phyloP scores from a whole-genome alignment of 2,113 vertebrate genomes.

The Ophiodon elongatus region DNA sequence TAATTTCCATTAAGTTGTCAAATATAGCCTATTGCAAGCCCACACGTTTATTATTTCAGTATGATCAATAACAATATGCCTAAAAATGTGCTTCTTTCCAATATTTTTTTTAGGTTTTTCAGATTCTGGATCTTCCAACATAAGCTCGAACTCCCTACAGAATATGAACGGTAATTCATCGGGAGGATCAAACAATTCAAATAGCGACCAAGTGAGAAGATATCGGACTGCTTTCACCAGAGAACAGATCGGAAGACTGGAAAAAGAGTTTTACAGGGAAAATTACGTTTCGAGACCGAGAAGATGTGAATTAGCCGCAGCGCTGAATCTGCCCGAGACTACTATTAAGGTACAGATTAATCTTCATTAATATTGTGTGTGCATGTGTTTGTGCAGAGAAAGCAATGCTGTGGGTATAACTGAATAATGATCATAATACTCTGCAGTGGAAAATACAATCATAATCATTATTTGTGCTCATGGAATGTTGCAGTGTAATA shows the following conservation, averaged over 20 bases:
- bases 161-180: slow-evolving; percentile 88
- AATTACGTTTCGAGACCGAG: slow-evolving; percentile 95
- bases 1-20: neutral
- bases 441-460: neutral
- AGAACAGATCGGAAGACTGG: slow-evolving; percentile 91
- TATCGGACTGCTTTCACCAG: slow-evolving; percentile 94
- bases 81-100: neutral
- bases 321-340: slow-evolving; percentile 97
- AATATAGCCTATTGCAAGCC: neutral
- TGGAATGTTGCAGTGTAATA: neutral
- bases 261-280: slow-evolving; percentile 95
- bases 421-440: neutral
- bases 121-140: slow-evolving; percentile 89
- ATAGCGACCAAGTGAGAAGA: slow-evolving; percentile 90
- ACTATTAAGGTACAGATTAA: slow-evolving; percentile 93
- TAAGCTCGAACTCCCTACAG: slow-evolving; percentile 85
- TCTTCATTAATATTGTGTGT: slow-evolving; percentile 34
- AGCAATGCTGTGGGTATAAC: neutral
- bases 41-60: neutral
- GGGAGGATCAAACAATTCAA: slow-evolving; percentile 89
- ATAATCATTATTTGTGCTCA: neutral
- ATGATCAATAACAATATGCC: neutral
- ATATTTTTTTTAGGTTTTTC: slow-evolving; percentile 85
- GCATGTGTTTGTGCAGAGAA: neutral
- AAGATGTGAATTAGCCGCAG: slow-evolving; percentile 95